These are phyloP conservation scores for Cacatua alba DNA, from an alignment of 2,113 vertebrate genomes.

Conservation along the genomic window DNA sequence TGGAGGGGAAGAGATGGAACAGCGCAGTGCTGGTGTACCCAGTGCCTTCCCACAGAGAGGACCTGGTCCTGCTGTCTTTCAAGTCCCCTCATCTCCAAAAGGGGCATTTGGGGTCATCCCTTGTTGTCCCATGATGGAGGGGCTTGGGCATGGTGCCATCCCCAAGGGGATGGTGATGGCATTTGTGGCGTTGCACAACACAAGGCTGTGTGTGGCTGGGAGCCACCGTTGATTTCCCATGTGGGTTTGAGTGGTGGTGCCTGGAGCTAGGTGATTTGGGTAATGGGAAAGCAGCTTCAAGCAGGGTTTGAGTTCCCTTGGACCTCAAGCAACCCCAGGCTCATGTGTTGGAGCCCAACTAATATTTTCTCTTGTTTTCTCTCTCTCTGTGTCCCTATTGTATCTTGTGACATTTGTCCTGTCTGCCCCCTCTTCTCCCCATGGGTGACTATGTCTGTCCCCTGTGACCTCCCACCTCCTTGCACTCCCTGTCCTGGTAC, in stretches of 20 bases:
- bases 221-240: background rate
- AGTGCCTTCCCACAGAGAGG: background rate
- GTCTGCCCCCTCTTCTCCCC: constrained; percentile 19
- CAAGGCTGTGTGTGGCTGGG: background rate
- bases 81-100: background rate
- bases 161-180: background rate
- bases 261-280: background rate
- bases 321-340: background rate
- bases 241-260: background rate
- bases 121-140: background rate
- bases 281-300: background rate
- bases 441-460: constrained; percentile 55
- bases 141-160: background rate
- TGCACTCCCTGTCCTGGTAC: constrained; percentile 67
- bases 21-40: rapidly evolving
- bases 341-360: background rate
- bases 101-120: background rate
- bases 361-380: constrained; percentile 58
- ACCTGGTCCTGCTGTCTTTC: background rate
- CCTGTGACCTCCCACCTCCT: constrained; percentile 47
- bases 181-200: background rate
- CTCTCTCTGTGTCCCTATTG: constrained; percentile 32
- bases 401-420: constrained; percentile 62
- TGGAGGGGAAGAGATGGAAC: background rate
- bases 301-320: background rate